phyloP scores from a whole-genome alignment of 2,113 vertebrate species.

The Hemichromis elongatus region DNA sequence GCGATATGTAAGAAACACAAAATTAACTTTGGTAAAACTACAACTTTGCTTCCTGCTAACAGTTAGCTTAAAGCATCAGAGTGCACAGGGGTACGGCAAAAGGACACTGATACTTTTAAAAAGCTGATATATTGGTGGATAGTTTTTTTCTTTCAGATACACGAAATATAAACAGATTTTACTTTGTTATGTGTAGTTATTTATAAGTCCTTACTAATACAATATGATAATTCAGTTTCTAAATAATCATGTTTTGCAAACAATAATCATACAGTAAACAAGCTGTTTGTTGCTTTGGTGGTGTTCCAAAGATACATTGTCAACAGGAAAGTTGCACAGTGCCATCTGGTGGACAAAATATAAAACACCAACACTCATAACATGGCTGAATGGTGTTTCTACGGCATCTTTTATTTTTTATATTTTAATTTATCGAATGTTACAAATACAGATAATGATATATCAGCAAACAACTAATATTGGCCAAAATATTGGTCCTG shows the following conservation, averaged over 20 bases:
- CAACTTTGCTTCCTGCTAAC: not conserved
- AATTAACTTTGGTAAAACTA: not conserved
- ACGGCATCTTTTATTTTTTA: too few relatives aligned
- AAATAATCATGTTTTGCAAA: not conserved
- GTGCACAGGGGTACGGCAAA: not conserved
- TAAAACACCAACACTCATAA: too few relatives aligned
- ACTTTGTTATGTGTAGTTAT: not conserved
- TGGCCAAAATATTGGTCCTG: not conserved
- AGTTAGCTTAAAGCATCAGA: not conserved
- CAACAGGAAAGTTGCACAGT: not conserved
- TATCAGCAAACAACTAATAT: not conserved
- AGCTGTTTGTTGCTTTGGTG: not conserved
- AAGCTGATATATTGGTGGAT: not conserved
- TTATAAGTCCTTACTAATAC: not conserved
- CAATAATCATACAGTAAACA: not conserved
- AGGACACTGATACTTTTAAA: not conserved
- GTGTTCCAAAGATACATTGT: too few relatives aligned
- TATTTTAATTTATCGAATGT: not conserved
- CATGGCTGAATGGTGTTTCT: too few relatives aligned
- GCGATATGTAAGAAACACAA: slow-evolving; percentile 29
- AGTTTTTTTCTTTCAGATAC: not conserved
- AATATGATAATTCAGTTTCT: not conserved
- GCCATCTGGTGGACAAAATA: too few relatives aligned
- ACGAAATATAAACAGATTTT: not conserved
- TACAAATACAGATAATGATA: not conserved